Base-by-base conservation (phyloP, 2,888 invertebrate species). In the Strigamia maritima region DNA sequence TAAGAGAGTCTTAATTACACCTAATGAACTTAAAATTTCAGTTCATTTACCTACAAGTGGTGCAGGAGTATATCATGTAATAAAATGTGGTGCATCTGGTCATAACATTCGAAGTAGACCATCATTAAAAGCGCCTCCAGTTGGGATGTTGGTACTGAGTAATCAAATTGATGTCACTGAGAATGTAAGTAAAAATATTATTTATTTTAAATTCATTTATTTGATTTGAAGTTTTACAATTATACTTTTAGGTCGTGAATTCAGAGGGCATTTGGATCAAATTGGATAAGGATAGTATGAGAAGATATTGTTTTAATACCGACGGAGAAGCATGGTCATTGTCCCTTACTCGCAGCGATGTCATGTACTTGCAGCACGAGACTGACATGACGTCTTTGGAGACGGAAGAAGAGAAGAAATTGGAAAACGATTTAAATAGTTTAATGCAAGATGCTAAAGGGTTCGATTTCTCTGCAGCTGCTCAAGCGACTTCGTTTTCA, bases 51-150 rank as follows among this genome's bases (percentile, higher is more conserved):
- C 79, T 7, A 22, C 44, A 54, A 79, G 79, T 44, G 80, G 80
- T 26, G 83, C 83, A 76, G 86, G 86, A 4, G 87, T 88, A 24
- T 91, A 91, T 83, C 89, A 90, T 81, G 92, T 92, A 19, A 89
- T 92, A 7, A 91, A 91, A 83, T 92, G 92, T 85, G 92, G 92
- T 0, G 91, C 91, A 40, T 92, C 92, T 24, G 92, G 92, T 0
- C 92, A 92, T 85, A 92, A 92, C 84, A 90, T 93, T 75, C 87
- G 92, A 75, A 89, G 90, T 81, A 86, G 89, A 80, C 92, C 92
- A 6, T 91, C 89, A 83, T 86, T 92, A 77, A 91, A 90, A 84
- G 91, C 92, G 2, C 88, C 90, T 3, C 90, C 91, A 14, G 90
- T 92, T 44, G 93, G 92, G 35, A 90, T 90, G 88, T 86, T 93